Percentiles rank a stretch among this genome's conserved stretches.
Evolutionary conservation across 1,140 invertebrate genomes (phyloP).

Genomic region (Scaptomyza hsui): DNA sequence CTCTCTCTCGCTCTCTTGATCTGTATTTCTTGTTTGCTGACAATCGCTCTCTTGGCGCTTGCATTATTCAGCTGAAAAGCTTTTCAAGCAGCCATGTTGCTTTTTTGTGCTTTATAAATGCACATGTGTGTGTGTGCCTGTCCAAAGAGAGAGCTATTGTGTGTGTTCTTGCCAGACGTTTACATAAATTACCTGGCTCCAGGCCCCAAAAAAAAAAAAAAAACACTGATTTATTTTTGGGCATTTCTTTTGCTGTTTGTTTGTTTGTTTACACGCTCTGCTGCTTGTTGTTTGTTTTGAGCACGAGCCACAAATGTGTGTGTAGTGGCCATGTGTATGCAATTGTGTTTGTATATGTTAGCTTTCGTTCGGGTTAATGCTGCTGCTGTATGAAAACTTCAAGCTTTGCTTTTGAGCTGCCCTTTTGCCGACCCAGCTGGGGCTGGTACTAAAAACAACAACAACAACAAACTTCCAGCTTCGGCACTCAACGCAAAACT

Average conservation of each 20-base stretch:
- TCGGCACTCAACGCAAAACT: slow-evolving; percentile 44
- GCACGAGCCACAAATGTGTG: slow-evolving; percentile 42
- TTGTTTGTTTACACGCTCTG: slow-evolving; percentile 48
- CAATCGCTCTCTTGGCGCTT: slow-evolving; percentile 28
- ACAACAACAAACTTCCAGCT: slow-evolving; percentile 49
- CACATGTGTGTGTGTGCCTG: slow-evolving; percentile 6
- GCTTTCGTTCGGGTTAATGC: slow-evolving; percentile 34
- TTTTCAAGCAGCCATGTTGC: slow-evolving; percentile 78
- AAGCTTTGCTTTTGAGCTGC: slow-evolving; percentile 57
- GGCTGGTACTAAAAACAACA: not conserved
- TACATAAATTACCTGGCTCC: slow-evolving; percentile 55
- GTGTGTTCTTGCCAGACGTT: slow-evolving; percentile 14
- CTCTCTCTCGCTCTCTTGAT: not conserved
- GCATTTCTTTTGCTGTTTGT: slow-evolving; percentile 31
- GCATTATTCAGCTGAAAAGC: slow-evolving; percentile 75
- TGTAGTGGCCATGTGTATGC: slow-evolving; percentile 2
- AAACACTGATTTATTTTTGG: slow-evolving; percentile 36
- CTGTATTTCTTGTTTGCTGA: slow-evolving; percentile 45
- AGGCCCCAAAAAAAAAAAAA: slow-evolving; percentile 2
- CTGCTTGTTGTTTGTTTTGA: slow-evolving; percentile 59
- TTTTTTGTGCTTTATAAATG: slow-evolving; percentile 42
- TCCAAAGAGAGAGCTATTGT: slow-evolving; percentile 25
- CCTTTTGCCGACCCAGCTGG: slow-evolving; percentile 44
- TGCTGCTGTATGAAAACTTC: slow-evolving; percentile 23
- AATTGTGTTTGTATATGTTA: slow-evolving; percentile 6